Conservation (phyloP, 2,888 invertebrate genomes). For the Flexamia atlantica region DNA sequence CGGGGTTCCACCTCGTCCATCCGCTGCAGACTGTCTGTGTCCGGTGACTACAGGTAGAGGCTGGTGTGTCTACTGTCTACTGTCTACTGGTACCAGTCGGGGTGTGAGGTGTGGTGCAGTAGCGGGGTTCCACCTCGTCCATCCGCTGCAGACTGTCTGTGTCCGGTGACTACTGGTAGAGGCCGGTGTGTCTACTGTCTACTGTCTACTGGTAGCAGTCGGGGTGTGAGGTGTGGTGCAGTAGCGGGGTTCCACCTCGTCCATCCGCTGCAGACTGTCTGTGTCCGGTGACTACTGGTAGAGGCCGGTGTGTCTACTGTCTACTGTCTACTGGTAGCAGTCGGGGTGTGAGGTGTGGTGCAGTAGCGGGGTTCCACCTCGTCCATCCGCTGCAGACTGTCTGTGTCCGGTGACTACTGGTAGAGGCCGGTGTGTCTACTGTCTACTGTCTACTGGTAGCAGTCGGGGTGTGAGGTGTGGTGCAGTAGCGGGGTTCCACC, state of each 20-base stretch:
- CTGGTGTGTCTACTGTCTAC: not conserved
- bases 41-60: not conserved
- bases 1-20: constrained; percentile 26
- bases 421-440: not conserved
- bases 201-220: constrained; percentile 62
- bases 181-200: not conserved
- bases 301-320: not conserved
- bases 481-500: constrained; percentile 46
- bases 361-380: constrained; percentile 43
- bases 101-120: constrained; percentile 50
- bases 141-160: not conserved
- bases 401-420: not conserved
- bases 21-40: not conserved
- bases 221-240: constrained; percentile 46
- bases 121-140: constrained; percentile 32
- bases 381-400: constrained; percentile 1
- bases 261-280: not conserved
- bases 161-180: constrained; percentile 1
- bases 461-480: constrained; percentile 59
- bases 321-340: constrained; percentile 59
- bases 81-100: constrained; percentile 56
- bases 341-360: constrained; percentile 52
- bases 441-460: constrained; percentile 51
- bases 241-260: constrained; percentile 41
- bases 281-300: constrained; percentile 4